phyloP scores from a whole-genome alignment of 2,888 invertebrate genomes.

The Drosophila aldrichi region DNA sequence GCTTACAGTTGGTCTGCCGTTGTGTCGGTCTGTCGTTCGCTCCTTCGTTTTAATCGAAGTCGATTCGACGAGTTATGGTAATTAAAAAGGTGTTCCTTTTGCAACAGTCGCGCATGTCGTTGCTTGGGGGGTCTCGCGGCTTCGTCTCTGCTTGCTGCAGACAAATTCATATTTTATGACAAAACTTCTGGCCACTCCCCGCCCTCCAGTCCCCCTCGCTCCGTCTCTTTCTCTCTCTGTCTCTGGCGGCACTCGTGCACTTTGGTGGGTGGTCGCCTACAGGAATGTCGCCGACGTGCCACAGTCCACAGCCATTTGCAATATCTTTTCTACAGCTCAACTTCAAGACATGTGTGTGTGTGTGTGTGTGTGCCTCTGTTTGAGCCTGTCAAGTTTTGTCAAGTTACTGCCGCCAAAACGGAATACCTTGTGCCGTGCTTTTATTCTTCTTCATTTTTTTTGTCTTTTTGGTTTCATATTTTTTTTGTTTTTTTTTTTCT shows the following conservation, averaged over 20 bases:
- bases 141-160: slow-evolving; percentile 42
- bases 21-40: slow-evolving; percentile 18
- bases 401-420: slow-evolving; percentile 62
- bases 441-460: slow-evolving; percentile 13
- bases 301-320: slow-evolving; percentile 54
- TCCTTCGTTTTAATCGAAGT: slow-evolving; percentile 74
- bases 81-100: slow-evolving; percentile 83
- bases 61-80: slow-evolving; percentile 81
- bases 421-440: slow-evolving; percentile 56
- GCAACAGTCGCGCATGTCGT: slow-evolving; percentile 55
- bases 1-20: too few relatives aligned
- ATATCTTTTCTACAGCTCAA: slow-evolving; percentile 29
- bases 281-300: slow-evolving; percentile 51
- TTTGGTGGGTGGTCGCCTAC: slow-evolving; percentile 78
- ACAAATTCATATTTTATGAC: slow-evolving; percentile 81
- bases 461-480: background rate
- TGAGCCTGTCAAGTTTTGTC: slow-evolving; percentile 64
- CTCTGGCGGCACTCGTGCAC: slow-evolving; percentile 50
- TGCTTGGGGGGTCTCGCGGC: slow-evolving; percentile 52
- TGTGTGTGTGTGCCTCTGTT: slow-evolving; percentile 28
- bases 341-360: slow-evolving; percentile 13
- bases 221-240: slow-evolving; percentile 9
- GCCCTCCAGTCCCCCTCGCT: background rate
- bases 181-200: slow-evolving; percentile 48
- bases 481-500: slow-evolving; percentile 23